Base-by-base conservation (phyloP, 2,888 invertebrate genomes). In the Drosophila flavopinicola region DNA sequence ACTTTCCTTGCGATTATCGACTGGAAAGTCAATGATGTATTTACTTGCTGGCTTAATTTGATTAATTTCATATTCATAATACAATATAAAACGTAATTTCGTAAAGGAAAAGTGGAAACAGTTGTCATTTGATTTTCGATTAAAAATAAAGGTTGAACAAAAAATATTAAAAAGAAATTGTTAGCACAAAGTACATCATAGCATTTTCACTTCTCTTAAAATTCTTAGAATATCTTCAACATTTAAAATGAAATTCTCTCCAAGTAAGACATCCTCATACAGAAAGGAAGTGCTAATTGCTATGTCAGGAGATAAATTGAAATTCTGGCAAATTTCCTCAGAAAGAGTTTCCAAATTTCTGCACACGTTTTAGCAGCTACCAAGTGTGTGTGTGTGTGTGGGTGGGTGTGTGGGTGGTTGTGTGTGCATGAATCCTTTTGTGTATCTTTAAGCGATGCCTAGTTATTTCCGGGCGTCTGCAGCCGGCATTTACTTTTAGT, bases 401-500 rank as follows among this genome's bases (percentile, higher is more conserved):
- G n/a, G n/a, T n/a, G n/a, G n/a, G n/a, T n/a, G n/a, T n/a, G n/a
- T n/a, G n/a, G n/a, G 45, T 13, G 35, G 33, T 25, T 29, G 37
- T 23, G 23, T 30, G 30, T 37, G 27, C 23, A 9, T 23, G 20
- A 35, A 39, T 48, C 27, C 57, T 41, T 54, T 33, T 65, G 54
- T 54, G 56, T 65, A 54, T 69, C 74, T 76, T 74, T 66, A 54
- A 59, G 49, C 57, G 37, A 27, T 69, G 51, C 60, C 51, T 68
- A 49, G 51, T 73, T 74, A 53, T 77, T 77, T 73, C 64, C 58
- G 66, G 53, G 48, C 47, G 59, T 72, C 78, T 77, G 78, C 45
- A 70, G 68, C 57, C 66, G 78, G 75, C 84, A 64, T 70, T 69
- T 71, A 68, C 68, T 80, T 71, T 75, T 59, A 70, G 70, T 69